Evolutionary conservation across 2,888 invertebrate species (phyloP).

Genomic region (Hartigia nigra): DNA sequence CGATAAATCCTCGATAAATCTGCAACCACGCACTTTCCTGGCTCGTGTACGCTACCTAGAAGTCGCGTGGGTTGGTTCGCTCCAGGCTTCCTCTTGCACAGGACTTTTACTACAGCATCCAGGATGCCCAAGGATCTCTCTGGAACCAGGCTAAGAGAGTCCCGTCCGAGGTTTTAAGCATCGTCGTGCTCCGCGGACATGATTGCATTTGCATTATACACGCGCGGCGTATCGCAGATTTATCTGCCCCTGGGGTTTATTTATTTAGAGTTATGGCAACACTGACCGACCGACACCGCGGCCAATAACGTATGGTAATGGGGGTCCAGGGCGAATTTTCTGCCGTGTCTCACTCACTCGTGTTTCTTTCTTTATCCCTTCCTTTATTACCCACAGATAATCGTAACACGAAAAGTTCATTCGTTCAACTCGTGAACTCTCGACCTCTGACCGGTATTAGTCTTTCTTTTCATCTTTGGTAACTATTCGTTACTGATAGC

Average conservation of each 20-base stretch:
- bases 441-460: background rate
- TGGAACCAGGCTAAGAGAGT: background rate
- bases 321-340: conserved; percentile 27
- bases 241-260: conserved; percentile 62
- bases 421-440: background rate
- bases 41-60: background rate
- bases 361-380: conserved; percentile 33
- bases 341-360: conserved; percentile 41
- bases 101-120: background rate
- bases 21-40: background rate
- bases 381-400: background rate
- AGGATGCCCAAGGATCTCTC: background rate
- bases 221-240: conserved; percentile 55
- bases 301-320: conserved; percentile 63
- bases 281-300: conserved; percentile 49
- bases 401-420: background rate
- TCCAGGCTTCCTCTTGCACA: background rate
- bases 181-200: conserved; percentile 47
- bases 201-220: conserved; percentile 66
- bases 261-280: conserved; percentile 64
- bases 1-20: background rate
- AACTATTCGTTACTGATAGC: conserved; percentile 9
- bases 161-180: conserved; percentile 22
- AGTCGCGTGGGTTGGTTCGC: background rate
- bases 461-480: conserved; percentile 23